These are phyloP conservation scores for Pipa parva DNA, from an alignment of 2,113 vertebrate species.

Conservation along the genomic window DNA sequence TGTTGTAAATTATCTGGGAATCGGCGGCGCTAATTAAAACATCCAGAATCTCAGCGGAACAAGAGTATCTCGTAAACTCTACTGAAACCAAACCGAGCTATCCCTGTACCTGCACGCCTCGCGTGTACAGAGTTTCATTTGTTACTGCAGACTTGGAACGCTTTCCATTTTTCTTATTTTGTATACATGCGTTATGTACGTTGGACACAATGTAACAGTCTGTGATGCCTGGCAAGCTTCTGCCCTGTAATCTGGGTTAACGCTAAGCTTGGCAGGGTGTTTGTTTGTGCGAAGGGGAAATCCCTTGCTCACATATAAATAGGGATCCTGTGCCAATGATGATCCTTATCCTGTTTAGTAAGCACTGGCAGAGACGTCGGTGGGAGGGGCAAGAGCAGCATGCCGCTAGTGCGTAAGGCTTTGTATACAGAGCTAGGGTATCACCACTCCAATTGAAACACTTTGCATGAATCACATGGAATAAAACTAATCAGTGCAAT, in stretches of 20 bases:
- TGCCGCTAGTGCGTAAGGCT: not conserved
- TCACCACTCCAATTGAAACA: constrained; percentile 2
- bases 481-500: constrained; percentile 10
- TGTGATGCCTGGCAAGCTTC: constrained; percentile 14
- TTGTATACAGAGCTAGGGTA: not conserved
- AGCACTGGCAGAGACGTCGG: constrained; percentile 11
- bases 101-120: too few relatives aligned
- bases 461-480: constrained; percentile 4
- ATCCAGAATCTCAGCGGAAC: not conserved
- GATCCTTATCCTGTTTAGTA: constrained; percentile 19
- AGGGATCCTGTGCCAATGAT: constrained; percentile 25
- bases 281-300: constrained; percentile 38
- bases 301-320: constrained; percentile 31
- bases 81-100: too few relatives aligned
- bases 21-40: too few relatives aligned
- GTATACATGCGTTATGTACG: not conserved
- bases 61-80: not conserved
- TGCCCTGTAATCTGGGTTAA: constrained; percentile 38
- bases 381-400: not conserved
- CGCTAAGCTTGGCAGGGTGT: constrained; percentile 17
- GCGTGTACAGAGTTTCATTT: too few relatives aligned
- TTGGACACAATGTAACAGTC: not conserved
- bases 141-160: too few relatives aligned
- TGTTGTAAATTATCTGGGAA: too few relatives aligned
- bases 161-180: too few relatives aligned